Evolutionary conservation across 23 tunicate genomes (phyloP).

Genomic region (Corella eumyota): DNA sequence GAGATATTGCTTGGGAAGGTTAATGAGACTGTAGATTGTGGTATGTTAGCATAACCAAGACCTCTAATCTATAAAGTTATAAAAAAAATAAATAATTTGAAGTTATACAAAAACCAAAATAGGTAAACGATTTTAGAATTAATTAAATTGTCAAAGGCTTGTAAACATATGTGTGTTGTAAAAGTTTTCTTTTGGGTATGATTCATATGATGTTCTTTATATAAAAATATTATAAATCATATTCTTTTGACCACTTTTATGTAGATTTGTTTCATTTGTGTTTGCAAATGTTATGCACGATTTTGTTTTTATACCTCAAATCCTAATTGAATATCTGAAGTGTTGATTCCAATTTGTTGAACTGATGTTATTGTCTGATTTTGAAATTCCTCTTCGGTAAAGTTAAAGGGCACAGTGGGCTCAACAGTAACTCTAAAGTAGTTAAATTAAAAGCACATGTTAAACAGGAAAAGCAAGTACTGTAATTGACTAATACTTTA

Average conservation of each 20-base stretch:
- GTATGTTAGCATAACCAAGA: conserved; percentile 46
- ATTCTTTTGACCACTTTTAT: no score
- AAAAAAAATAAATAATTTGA: neutral
- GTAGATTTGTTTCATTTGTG: no score
- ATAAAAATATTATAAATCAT: no score
- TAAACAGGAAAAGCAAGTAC: no score
- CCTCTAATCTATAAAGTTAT: conserved; percentile 37
- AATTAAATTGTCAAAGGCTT: neutral
- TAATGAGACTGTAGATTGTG: conserved; percentile 20
- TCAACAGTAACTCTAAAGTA: no score
- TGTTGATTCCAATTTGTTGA: conserved; percentile 29
- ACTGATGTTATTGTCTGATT: conserved; percentile 38
- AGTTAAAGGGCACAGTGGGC: conserved; percentile 53
- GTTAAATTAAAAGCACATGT: no score
- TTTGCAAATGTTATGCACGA: no score
- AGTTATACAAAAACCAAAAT: neutral
- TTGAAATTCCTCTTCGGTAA: conserved; percentile 23
- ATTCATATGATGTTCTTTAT: no score
- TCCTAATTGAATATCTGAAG: conserved; percentile 11
- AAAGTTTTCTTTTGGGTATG: neutral
- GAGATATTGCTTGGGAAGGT: conserved; percentile 24
- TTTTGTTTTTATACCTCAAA: conserved; percentile 6
- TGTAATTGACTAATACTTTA: no score
- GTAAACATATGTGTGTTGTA: neutral
- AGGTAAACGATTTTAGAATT: neutral